A percentile compares a stretch with the other conserved stretches of the same genome.
phyloP scores from a whole-genome alignment of 2,797 vertebrate species.

The Lepus townsendii region DNA sequence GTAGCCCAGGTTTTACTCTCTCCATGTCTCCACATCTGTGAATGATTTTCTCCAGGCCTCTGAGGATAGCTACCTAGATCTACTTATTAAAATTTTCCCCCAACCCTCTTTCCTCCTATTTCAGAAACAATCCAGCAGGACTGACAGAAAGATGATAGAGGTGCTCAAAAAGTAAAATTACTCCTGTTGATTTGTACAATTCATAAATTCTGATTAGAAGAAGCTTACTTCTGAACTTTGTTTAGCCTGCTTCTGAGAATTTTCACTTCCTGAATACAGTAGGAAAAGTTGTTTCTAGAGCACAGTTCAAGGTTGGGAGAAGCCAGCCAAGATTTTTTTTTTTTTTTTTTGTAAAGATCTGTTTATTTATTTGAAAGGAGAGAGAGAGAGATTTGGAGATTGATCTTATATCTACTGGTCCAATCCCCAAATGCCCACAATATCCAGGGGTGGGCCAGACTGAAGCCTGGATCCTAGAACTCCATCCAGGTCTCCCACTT shows the following conservation, averaged over 20 bases:
- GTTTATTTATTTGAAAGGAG: too few species aligned
- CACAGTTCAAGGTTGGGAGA: background rate
- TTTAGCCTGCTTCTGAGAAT: background rate
- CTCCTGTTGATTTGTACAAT: background rate
- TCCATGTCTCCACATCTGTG: background rate
- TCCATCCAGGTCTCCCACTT: too few species aligned
- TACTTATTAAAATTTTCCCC: background rate
- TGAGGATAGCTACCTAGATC: background rate
- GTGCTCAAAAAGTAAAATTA: slow-evolving; percentile 21
- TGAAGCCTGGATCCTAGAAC: too few species aligned
- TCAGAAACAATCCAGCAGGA: slow-evolving; percentile 41
- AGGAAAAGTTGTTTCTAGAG: background rate
- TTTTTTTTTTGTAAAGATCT: too few species aligned
- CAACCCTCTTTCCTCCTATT: background rate
- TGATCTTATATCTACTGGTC: too few species aligned
- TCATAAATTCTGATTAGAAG: slow-evolving; percentile 1
- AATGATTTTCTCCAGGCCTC: background rate
- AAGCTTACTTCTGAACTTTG: background rate
- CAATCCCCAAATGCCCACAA: too few species aligned
- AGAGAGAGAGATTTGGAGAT: too few species aligned
- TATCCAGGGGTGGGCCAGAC: too few species aligned
- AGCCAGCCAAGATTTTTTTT: background rate
- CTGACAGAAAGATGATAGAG: background rate
- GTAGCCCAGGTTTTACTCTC: background rate
- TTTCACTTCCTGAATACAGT: slow-evolving; percentile 3